Percentiles rank a stretch among this genome's conserved stretches.
These are phyloP conservation scores for Esox masquinongy DNA, from an alignment of 2,797 vertebrate genomes.

Conservation along the genomic window DNA sequence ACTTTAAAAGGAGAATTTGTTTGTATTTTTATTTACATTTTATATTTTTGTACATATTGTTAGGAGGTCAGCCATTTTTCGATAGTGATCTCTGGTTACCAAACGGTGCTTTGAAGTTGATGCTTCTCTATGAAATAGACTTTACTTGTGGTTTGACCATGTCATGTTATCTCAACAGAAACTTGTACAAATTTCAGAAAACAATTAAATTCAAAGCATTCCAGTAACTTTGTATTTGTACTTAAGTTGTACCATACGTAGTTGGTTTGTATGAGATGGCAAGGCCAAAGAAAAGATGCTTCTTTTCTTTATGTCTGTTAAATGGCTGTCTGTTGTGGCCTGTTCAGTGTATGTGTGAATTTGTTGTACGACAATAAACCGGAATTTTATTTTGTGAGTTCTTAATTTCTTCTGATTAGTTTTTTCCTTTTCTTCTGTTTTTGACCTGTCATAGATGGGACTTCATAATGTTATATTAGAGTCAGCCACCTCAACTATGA, in stretches of 20 bases:
- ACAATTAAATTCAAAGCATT: constrained; percentile 80
- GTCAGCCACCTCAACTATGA: constrained; percentile 9
- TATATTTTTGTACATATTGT: constrained; percentile 97
- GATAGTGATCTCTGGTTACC: constrained; percentile 84
- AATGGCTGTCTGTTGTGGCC: constrained; percentile 85
- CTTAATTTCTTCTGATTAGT: constrained; percentile 44
- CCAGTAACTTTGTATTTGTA: constrained; percentile 86
- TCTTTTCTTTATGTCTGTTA: constrained; percentile 75
- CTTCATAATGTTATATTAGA: constrained; percentile 6
- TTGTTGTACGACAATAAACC: constrained; percentile 85
- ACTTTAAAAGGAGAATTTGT: constrained; percentile 92
- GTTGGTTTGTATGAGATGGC: constrained; percentile 85
- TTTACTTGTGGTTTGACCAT: constrained; percentile 86
- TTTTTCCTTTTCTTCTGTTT: not conserved
- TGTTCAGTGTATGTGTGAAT: constrained; percentile 82
- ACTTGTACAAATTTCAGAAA: constrained; percentile 62
- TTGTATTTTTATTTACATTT: constrained; percentile 98
- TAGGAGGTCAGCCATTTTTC: constrained; percentile 87
- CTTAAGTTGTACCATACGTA: constrained; percentile 84
- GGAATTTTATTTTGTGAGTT: constrained; percentile 85
- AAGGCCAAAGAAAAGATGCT: constrained; percentile 78
- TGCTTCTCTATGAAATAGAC: constrained; percentile 73
- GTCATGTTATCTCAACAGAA: constrained; percentile 77
- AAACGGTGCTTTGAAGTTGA: constrained; percentile 83
- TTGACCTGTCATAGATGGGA: not conserved